phyloP scores from a whole-genome alignment of 2,888 invertebrate genomes.

The Hypomecis atomaria region DNA sequence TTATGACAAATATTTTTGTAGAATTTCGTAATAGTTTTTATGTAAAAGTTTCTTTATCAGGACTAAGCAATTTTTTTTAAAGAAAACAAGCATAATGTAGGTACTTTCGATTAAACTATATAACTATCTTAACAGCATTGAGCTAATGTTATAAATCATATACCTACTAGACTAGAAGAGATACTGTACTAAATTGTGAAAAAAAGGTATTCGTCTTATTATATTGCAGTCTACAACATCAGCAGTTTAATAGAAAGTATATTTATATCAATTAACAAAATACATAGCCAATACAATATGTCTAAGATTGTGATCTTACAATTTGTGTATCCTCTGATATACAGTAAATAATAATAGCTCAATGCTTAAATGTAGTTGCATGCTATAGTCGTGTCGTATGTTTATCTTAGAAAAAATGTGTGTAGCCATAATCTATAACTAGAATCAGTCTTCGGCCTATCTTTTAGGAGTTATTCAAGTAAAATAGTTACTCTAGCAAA shows the following conservation, averaged over 20 bases:
- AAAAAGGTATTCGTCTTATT: no score
- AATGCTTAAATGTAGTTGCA: constrained; percentile 67
- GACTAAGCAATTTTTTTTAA: neutral
- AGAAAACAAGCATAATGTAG: neutral
- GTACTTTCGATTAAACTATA: constrained; percentile 4
- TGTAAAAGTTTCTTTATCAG: neutral
- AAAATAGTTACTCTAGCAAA: constrained; percentile 8
- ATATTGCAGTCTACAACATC: no score
- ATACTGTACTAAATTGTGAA: no score
- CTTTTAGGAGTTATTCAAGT: constrained; percentile 49
- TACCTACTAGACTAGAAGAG: no score
- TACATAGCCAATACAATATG: no score
- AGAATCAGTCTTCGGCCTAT: constrained; percentile 68
- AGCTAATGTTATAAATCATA: no score
- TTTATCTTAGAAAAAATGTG: constrained; percentile 67
- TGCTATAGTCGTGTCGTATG: constrained; percentile 70
- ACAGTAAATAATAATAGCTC: neutral
- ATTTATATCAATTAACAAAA: no score
- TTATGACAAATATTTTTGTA: neutral
- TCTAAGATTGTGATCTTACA: no score
- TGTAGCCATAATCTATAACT: constrained; percentile 63
- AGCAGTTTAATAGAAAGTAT: no score
- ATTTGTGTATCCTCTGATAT: no score
- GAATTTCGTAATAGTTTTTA: neutral
- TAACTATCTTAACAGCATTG: no score